These are phyloP conservation scores for Parnassius smintheus DNA, from an alignment of 2,888 invertebrate genomes.

Conservation along the genomic window DNA sequence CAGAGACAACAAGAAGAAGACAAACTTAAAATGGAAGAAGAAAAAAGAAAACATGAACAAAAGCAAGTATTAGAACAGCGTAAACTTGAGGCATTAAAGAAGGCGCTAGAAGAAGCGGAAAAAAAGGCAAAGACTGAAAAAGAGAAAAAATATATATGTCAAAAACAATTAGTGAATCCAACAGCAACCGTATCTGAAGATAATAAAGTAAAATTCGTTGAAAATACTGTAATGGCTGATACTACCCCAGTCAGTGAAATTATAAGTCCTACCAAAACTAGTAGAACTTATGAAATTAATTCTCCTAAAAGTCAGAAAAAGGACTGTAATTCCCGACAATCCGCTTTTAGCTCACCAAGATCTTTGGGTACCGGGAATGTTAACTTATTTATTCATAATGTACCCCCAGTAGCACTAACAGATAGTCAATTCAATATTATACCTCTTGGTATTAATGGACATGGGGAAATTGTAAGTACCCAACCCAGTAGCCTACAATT, in stretches of 20 bases:
- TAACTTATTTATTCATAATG: conserved; percentile 70
- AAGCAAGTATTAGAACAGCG: conserved; percentile 86
- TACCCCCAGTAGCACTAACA: conserved; percentile 63
- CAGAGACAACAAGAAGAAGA: conserved; percentile 87
- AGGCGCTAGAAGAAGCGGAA: conserved; percentile 89
- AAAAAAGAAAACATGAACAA: conserved; percentile 84
- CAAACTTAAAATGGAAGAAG: conserved; percentile 85
- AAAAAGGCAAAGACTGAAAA: conserved; percentile 86
- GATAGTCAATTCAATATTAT: conserved; percentile 73
- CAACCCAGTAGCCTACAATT: conserved; percentile 79
- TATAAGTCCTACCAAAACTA: conserved; percentile 63
- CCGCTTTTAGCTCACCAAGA: conserved; percentile 69
- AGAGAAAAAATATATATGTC: conserved; percentile 70
- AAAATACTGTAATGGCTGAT: conserved; percentile 40
- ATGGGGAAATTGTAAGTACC: conserved; percentile 64
- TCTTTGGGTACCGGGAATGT: conserved; percentile 65
- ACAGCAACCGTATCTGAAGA: conserved; percentile 38
- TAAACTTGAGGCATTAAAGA: conserved; percentile 87
- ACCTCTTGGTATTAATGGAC: conserved; percentile 65
- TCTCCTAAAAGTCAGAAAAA: conserved; percentile 68
- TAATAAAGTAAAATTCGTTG: conserved; percentile 44
- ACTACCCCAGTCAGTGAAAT: conserved; percentile 42
- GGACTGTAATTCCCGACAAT: conserved; percentile 62
- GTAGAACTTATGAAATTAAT: conserved; percentile 66
- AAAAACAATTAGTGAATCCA: conserved; percentile 49